A percentile compares a stretch with the other conserved stretches of the same genome.
phyloP scores from a whole-genome alignment of 2,888 invertebrate genomes.

The Meta bourneti region DNA sequence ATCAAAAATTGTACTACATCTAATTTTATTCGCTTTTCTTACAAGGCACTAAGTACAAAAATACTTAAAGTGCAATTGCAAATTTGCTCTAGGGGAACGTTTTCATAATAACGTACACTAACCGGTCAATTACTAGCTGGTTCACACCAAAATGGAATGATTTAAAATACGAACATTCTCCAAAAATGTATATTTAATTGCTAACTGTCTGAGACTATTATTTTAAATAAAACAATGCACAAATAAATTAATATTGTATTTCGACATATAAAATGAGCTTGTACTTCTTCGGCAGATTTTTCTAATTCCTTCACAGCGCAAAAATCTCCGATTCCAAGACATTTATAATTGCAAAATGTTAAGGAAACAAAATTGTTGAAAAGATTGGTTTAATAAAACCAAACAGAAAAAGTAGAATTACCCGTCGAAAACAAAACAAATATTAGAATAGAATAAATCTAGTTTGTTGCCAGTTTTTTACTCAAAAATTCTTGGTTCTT shows the following conservation, averaged over 20 bases:
- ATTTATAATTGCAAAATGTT: conserved; percentile 7
- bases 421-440: neutral
- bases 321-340: conserved; percentile 35
- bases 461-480: neutral
- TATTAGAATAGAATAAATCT: neutral
- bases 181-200: neutral
- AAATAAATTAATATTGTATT: too few relatives aligned
- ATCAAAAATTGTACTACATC: neutral
- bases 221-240: neutral
- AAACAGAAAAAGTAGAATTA: neutral
- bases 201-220: neutral
- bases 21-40: too few relatives aligned
- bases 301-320: conserved; percentile 7
- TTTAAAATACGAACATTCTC: too few relatives aligned
- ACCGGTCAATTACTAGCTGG: too few relatives aligned
- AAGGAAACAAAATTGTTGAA: neutral
- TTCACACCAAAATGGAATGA: too few relatives aligned
- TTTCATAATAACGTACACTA: too few relatives aligned
- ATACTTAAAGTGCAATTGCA: too few relatives aligned
- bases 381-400: neutral
- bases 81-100: too few relatives aligned
- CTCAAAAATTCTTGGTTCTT: neutral
- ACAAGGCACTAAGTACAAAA: too few relatives aligned
- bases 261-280: neutral
- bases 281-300: conserved; percentile 54